A percentile compares a stretch with the other conserved stretches of the same genome.
Evolutionary conservation across 1,140 invertebrate species (phyloP).

Genomic region (Zaprionus tsacasi): DNA sequence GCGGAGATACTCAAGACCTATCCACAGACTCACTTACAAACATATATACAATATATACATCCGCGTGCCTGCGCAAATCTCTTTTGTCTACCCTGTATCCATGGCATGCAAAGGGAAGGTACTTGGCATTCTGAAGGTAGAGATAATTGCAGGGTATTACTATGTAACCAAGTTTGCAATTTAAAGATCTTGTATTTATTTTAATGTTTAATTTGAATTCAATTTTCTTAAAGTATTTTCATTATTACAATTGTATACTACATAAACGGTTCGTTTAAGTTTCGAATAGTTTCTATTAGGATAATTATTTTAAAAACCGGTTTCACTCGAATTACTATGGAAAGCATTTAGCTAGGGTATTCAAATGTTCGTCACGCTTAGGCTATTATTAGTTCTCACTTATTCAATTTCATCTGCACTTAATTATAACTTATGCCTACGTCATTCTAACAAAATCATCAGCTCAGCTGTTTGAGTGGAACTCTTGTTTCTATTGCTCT

Average conservation of each 20-base stretch:
- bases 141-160: not conserved
- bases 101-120: not conserved
- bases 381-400: constrained; percentile 45
- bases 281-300: constrained; percentile 11
- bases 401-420: constrained; percentile 74
- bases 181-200: not conserved
- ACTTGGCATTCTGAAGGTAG: not conserved
- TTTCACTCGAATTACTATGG: constrained; percentile 11
- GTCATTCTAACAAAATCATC: constrained; percentile 58
- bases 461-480: constrained; percentile 50
- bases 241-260: not conserved
- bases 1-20: constrained; percentile 38
- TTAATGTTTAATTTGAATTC: not conserved
- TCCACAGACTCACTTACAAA: constrained; percentile 8
- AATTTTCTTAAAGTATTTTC: not conserved
- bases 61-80: constrained; percentile 48
- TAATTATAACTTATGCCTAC: constrained; percentile 76
- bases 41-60: constrained; percentile 5
- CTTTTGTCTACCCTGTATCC: constrained; percentile 11
- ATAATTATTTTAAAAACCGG: constrained; percentile 16
- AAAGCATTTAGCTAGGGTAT: constrained; percentile 46
- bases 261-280: not conserved
- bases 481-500: constrained; percentile 45
- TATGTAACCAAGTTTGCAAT: not conserved
- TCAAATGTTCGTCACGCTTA: constrained; percentile 48